Base-by-base conservation (phyloP, 2,888 invertebrate species). In the Hoplodrina ambigua region DNA sequence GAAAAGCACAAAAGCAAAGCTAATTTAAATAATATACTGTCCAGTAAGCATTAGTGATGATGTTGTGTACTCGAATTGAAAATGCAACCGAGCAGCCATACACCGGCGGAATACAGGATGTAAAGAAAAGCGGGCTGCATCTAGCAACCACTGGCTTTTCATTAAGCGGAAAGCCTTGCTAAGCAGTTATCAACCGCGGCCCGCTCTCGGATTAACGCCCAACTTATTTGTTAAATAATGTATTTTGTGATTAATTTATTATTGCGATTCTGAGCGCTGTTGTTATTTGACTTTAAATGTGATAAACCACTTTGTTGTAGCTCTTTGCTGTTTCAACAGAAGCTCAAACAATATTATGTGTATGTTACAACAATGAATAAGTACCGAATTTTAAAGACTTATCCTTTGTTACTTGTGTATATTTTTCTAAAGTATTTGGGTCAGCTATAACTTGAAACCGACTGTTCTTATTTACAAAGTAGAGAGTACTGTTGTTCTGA, bases 131-230 rank as follows among this genome's bases (percentile, higher is more conserved):
- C 66, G 67, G 61, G 67, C 57, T 62, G 41, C 67, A 74, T 76
- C 61, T 58, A 61, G 44, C 59, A 61, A 56, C 77, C 76, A 57
- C 80, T 70, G 75, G 76, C 86, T 81, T 86, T 88, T 84, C 85
- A 84, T 85, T 87, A 81, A 78, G 75, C 74, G 78, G 57, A 75
- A 84, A 84, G 79, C 83, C 78, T 72, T 64, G 70, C 82, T 86
- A 82, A 88, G 84, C 81, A 83, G 80, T 84, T 87, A 83, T 84
- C 84, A 77, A 69, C 68, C 66, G 59, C 68, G 62, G 75, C 52
- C 82, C 68, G 75, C 67, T 57, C 63, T 57, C 59, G 78, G 78
- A 80, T 84, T 81, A 82, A 81, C 75, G 67, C 64, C 59, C 52
- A 54, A 80, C 78, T 80, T 82, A 75, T 77, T 72, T 83, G 80